Percentiles rank a stretch among this genome's conserved stretches.
phyloP scores from a whole-genome alignment of 2,888 invertebrate species.

The Lasius platythorax region DNA sequence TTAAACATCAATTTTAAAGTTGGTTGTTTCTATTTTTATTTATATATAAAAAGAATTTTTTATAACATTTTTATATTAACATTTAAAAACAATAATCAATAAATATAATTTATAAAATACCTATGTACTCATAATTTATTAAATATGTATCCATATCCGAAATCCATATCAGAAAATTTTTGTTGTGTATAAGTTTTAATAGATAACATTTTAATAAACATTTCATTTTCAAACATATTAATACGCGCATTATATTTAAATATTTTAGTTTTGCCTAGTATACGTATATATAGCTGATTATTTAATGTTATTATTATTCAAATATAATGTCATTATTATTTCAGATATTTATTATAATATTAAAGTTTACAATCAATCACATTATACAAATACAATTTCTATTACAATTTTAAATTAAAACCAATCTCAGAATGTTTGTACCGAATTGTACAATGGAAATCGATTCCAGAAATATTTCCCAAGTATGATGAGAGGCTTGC shows the following conservation, averaged over 20 bases:
- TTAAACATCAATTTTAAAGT: not conserved
- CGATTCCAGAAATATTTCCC: not conserved
- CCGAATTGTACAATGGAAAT: not conserved
- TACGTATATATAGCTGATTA: not conserved
- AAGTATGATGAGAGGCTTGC: not conserved
- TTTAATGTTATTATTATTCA: not conserved
- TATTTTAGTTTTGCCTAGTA: conserved; percentile 5
- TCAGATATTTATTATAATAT: not conserved
- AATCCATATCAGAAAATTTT: not conserved
- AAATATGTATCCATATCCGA: not conserved
- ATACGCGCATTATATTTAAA: not conserved
- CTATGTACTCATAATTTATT: not conserved
- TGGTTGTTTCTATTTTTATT: not conserved
- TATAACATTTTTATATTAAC: not conserved
- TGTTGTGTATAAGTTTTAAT: conserved; percentile 13
- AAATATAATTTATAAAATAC: not conserved
- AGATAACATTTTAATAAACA: not conserved
- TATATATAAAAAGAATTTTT: not conserved
- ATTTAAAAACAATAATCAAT: not conserved
- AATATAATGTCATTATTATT: not conserved
- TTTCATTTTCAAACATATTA: conserved; percentile 1
- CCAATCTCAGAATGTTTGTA: not conserved
- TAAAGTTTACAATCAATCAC: not conserved
- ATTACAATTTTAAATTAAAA: conserved; percentile 9
- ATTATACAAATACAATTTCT: not conserved